Base-by-base conservation (phyloP, 2,797 vertebrate genomes). In the Eutrigla gurnardus region DNA sequence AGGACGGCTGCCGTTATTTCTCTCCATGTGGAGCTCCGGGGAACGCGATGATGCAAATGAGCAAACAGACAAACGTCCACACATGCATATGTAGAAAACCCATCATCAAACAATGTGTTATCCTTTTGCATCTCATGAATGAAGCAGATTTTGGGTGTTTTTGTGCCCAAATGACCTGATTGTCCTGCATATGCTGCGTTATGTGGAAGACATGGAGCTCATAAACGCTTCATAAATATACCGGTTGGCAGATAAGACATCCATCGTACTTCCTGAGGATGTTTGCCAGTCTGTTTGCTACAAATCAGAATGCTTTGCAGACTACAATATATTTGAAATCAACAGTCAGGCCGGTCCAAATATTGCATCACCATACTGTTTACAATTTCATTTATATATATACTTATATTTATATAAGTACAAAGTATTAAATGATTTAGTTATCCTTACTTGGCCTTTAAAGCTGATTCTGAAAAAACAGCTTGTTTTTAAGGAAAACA, bases 241-340 rank as follows among this genome's bases (percentile, higher is more conserved):
- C 70, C 73, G 47, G n/a, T 18, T 55, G 70, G 42, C 45, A 67
- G 65, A 75, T 64, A 70, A 73, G 67, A 76, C 72, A 74, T 83
- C 65, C 62, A 75, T 86, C 73, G 65, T 70, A 62, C 72, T 82
- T 74, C 78, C 57, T 5, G 15, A 36, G 37, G 50, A 39, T 50
- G 60, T 71, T 75, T 65, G 39, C 40, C 64, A 72, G 17, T 77
- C 64, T 74, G 17, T 77, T 77, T 65, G 60, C 12, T 10, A 65
- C 60, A 82, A 25, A 25, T 2, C 25, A 25, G 25, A 25, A 1
- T 25, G 25, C 25, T 25, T 25, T 25, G 25, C 25, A 25, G 25
- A 25, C 25, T 25, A 2, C 25, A 25, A 25, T 2, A 25, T 25
- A 25, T 25, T 25, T n/a, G n/a, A n/a, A n/a, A n/a, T n/a, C n/a